Conservation (phyloP, 2,797 vertebrate genomes). For the Esox lucius region DNA sequence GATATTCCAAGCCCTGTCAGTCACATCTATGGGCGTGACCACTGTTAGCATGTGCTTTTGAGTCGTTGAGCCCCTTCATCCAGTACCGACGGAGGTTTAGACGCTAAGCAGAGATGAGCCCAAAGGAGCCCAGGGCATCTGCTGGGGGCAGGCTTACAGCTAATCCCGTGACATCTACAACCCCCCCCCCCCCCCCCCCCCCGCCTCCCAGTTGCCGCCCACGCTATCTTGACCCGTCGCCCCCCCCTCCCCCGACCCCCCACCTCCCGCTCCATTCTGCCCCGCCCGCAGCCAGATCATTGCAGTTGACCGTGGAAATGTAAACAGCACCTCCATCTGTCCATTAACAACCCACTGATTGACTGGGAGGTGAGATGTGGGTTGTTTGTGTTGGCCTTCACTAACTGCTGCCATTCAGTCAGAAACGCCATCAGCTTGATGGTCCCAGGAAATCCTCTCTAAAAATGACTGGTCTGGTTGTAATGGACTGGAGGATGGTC, state of each 20-base stretch:
- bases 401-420: slow-evolving; percentile 21
- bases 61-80: no score
- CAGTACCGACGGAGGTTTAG: slow-evolving; percentile 40
- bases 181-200: slow-evolving; percentile 27
- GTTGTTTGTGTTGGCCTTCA: slow-evolving; percentile 1
- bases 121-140: slow-evolving; percentile 56
- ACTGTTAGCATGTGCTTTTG: no score
- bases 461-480: no score
- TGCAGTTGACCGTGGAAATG: no score
- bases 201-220: neutral
- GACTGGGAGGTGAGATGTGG: neutral
- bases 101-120: slow-evolving; percentile 62
- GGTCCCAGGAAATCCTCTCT: neutral
- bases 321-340: no score
- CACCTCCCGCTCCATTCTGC: neutral
- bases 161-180: slow-evolving; percentile 67
- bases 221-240: slow-evolving; percentile 12
- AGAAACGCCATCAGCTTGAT: slow-evolving; percentile 48
- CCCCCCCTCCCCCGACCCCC: neutral
- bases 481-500: no score
- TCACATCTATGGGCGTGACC: no score
- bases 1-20: no score
- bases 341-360: no score
- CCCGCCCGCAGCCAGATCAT: no score
- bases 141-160: slow-evolving; percentile 52